phyloP scores from a whole-genome alignment of 2,797 vertebrate genomes.

The Natrix natrix region DNA sequence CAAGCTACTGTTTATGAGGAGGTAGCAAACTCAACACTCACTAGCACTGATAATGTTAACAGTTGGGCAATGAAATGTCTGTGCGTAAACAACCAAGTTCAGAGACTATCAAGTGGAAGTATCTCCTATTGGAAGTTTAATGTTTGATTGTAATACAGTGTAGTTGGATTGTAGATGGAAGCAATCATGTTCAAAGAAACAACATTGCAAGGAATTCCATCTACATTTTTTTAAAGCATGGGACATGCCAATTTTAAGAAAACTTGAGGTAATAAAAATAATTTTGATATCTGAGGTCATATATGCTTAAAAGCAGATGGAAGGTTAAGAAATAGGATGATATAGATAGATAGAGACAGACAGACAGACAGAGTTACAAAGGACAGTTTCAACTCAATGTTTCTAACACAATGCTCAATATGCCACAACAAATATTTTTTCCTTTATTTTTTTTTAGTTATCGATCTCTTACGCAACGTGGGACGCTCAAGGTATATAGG shows the following conservation, averaged over 20 bases:
- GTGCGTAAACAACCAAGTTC: background rate
- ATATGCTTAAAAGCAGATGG: background rate
- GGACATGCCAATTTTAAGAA: background rate
- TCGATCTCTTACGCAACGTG: background rate
- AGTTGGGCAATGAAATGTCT: background rate
- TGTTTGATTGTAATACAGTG: background rate
- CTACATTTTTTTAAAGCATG: background rate
- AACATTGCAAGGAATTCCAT: background rate
- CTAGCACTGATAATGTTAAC: background rate
- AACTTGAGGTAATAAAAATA: background rate
- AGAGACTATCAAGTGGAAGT: background rate
- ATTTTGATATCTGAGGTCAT: background rate
- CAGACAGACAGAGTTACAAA: background rate
- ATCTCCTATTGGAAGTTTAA: background rate
- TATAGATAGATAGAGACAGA: too few species aligned
- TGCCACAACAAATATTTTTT: background rate
- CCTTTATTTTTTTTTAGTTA: background rate
- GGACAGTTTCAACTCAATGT: background rate
- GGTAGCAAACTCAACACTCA: background rate
- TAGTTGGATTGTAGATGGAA: background rate
- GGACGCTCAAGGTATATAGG: background rate
- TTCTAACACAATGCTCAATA: background rate
- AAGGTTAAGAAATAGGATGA: background rate
- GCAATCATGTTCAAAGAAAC: background rate
- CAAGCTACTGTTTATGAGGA: background rate